Conservation (phyloP, 2,888 invertebrate species). For the Pegoplata infirma region DNA sequence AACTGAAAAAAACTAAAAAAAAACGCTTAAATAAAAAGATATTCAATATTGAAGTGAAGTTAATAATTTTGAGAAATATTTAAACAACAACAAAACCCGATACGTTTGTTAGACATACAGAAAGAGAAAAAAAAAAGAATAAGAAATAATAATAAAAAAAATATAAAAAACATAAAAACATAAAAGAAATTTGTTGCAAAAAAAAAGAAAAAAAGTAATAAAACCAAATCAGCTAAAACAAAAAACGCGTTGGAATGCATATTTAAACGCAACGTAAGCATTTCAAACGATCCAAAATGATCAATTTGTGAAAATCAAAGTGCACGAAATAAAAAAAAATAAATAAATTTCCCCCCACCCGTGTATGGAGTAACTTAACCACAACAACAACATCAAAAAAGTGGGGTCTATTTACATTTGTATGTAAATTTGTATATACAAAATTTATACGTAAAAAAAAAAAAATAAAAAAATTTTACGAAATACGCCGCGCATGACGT, state of each 20-base stretch:
- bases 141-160: constrained; percentile 23
- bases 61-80: no score
- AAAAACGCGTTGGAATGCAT: constrained; percentile 52
- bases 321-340: no score
- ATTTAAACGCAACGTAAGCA: constrained; percentile 20
- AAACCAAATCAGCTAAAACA: constrained; percentile 35
- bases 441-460: no score
- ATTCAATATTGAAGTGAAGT: constrained; percentile 37
- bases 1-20: constrained; percentile 19
- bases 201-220: no score
- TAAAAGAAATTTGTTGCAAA: background rate
- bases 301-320: constrained; percentile 53
- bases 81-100: constrained; percentile 23
- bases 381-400: constrained; percentile 9
- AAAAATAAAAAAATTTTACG: constrained; percentile 13
- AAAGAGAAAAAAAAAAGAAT: background rate
- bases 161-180: background rate
- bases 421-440: background rate
- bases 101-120: constrained; percentile 14
- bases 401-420: constrained; percentile 4
- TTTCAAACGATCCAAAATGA: constrained; percentile 22
- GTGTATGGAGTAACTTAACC: background rate
- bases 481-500: background rate
- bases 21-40: constrained; percentile 22
- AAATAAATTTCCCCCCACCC: constrained; percentile 45